These are phyloP conservation scores for Sphaerolaimus hirsutus DNA, from an alignment of 2,888 invertebrate species.

Conservation along the genomic window DNA sequence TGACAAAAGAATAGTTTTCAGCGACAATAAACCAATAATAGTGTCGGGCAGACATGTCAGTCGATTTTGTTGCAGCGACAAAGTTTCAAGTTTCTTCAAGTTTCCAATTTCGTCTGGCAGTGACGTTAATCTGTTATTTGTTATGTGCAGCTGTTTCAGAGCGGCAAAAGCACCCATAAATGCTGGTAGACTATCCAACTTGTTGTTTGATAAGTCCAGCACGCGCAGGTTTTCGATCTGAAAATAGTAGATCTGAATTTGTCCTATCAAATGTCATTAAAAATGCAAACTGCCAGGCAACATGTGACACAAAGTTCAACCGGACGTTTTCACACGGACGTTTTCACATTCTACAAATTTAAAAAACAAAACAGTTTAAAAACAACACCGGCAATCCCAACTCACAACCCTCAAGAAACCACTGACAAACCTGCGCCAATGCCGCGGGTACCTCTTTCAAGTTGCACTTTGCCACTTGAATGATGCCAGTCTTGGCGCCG, in stretches of 20 bases:
- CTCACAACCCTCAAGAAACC: neutral
- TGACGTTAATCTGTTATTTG: slow-evolving; percentile 30
- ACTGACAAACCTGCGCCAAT: neutral
- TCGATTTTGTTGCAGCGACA: slow-evolving; percentile 26
- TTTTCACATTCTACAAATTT: too few relatives aligned
- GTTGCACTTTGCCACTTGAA: slow-evolving; percentile 58
- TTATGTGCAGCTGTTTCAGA: slow-evolving; percentile 34
- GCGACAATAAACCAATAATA: slow-evolving; percentile 22
- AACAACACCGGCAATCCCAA: too few relatives aligned
- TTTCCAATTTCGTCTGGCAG: slow-evolving; percentile 28
- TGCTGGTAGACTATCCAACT: slow-evolving; percentile 39
- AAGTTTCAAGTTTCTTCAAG: slow-evolving; percentile 29
- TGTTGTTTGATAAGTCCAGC: slow-evolving; percentile 73
- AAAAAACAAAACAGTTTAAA: too few relatives aligned
- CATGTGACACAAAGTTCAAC: too few relatives aligned
- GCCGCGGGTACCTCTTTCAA: slow-evolving; percentile 39
- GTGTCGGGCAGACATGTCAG: slow-evolving; percentile 25
- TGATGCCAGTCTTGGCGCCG: slow-evolving; percentile 75
- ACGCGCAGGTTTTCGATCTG: slow-evolving; percentile 44
- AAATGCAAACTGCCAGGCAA: too few relatives aligned
- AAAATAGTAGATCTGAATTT: slow-evolving; percentile 3
- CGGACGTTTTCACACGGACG: too few relatives aligned
- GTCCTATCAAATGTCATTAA: too few relatives aligned
- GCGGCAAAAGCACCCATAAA: slow-evolving; percentile 29
- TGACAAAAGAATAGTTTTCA: slow-evolving; percentile 27